Evolutionary conservation across 2,888 invertebrate species (phyloP).

Genomic region (Cosmia trapezina): DNA sequence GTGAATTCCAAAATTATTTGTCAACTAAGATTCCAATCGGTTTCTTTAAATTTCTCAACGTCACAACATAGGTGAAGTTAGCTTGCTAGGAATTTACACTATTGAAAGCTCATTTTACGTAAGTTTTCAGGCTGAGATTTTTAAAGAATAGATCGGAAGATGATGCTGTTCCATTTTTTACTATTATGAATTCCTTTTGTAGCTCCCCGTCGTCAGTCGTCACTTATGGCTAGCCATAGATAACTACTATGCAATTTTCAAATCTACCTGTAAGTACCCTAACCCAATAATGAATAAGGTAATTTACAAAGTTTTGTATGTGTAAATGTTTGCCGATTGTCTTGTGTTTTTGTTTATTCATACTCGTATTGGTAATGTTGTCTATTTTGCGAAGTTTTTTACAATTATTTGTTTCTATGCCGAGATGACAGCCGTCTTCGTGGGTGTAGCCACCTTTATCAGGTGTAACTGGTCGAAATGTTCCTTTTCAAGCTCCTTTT

Average conservation of each 20-base stretch:
- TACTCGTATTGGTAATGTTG: slow-evolving; percentile 16
- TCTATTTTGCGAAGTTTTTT: slow-evolving; percentile 29
- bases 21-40: not conserved
- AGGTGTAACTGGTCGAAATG: not conserved
- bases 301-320: slow-evolving; percentile 28
- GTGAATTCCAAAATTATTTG: not conserved
- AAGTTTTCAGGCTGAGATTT: too few relatives aligned
- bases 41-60: too few relatives aligned
- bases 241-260: not conserved
- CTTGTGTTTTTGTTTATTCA: slow-evolving; percentile 33
- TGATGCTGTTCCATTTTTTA: not conserved
- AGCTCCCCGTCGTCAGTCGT: not conserved
- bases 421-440: not conserved
- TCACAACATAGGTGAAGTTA: too few relatives aligned
- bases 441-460: not conserved
- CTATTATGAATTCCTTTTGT: not conserved
- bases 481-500: not conserved
- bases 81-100: too few relatives aligned
- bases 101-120: too few relatives aligned
- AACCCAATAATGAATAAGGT: slow-evolving; percentile 21
- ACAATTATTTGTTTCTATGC: not conserved
- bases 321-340: slow-evolving; percentile 41
- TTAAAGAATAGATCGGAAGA: too few relatives aligned
- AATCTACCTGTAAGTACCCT: slow-evolving; percentile 34
- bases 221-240: not conserved